Conservation (phyloP, 2,888 invertebrate species). For the Drosophila quinaria region DNA sequence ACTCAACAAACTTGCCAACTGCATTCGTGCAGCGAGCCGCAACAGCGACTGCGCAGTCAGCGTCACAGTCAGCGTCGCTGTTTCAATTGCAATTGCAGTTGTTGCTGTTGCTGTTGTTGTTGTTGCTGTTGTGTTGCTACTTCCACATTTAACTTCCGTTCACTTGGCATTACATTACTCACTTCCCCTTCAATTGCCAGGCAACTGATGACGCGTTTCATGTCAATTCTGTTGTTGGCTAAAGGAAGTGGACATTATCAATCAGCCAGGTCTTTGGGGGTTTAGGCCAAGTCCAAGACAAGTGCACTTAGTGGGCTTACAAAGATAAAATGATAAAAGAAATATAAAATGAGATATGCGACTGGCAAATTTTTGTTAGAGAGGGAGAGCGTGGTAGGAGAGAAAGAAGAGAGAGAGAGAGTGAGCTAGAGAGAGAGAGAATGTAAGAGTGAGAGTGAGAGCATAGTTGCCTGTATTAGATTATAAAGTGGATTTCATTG, state of each 20-base stretch:
- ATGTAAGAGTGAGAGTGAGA: background rate
- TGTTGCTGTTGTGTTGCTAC: constrained; percentile 38
- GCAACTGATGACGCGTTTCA: constrained; percentile 69
- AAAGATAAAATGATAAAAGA: constrained; percentile 28
- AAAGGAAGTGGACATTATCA: constrained; percentile 74
- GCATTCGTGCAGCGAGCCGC: constrained; percentile 75
- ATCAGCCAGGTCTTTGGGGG: constrained; percentile 37
- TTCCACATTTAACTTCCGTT: constrained; percentile 50
- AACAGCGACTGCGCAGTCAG: constrained; percentile 46
- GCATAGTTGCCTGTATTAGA: constrained; percentile 1
- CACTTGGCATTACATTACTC: constrained; percentile 57
- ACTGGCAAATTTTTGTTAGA: constrained; percentile 12
- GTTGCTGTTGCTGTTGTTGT: constrained; percentile 11
- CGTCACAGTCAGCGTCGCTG: constrained; percentile 1
- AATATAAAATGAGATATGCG: constrained; percentile 31
- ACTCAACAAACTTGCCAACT: constrained; percentile 65
- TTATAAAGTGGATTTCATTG: constrained; percentile 3
- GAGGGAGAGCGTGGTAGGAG: background rate
- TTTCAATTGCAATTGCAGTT: constrained; percentile 44
- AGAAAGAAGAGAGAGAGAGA: background rate
- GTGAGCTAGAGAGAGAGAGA: constrained; percentile 6
- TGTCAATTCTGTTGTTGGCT: constrained; percentile 11
- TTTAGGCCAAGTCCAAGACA: constrained; percentile 39
- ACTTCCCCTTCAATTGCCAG: constrained; percentile 42
- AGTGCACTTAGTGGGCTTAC: constrained; percentile 35